Evolutionary conservation across 2,797 vertebrate species (phyloP), one percentile per base, ranked within the genome.

Genomic region (Chaenodraco wilsoni): DNA sequence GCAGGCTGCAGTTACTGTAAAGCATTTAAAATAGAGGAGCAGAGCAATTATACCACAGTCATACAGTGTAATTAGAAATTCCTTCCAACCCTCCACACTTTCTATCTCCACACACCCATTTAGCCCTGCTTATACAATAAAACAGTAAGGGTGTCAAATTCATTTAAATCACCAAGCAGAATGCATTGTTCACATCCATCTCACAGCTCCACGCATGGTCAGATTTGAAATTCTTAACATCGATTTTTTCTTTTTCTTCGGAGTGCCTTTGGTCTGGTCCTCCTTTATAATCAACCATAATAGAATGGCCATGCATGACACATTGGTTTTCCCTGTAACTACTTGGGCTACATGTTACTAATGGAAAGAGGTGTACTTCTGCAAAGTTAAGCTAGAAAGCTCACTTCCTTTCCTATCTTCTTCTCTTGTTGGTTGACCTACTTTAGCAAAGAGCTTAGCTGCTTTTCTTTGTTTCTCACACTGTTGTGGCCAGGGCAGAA

Each of bases 201-300:
- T 82, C 71, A 55, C 73, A 43, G 69, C 85, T 88, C 55, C 87
- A 83, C 56, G 75, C 91, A 91, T 91, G 89, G 90, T 93, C 94
- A 89, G 88, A 95, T 95, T 93, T 95, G 74, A 94, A 95, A 95
- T 91, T 85, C 84, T 88, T 91, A 58, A 74, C 84, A 95, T 96
- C 83, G 93, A 95, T 97, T 93, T 74, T 84, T 79, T 78, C 74
- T 93, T 74, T 84, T 79, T 78, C 74, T 79, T 71, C 89, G 87
- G 61, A 55, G 91, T 79, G 85, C 78, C 71, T 92, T 85, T 48
- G 76, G 61, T 76, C 46, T 14, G 14, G 54, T 67, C 72, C 69
- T 61, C 58, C 69, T 85, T 75, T 50, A 75, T 90, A 88, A 91
- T 90, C 79, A 81, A 57, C 79, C 67, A 63, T 67, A 81, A 87